Conservation (phyloP, 2,797 vertebrate species). For the Tokudaia tokunoshimensis region DNA sequence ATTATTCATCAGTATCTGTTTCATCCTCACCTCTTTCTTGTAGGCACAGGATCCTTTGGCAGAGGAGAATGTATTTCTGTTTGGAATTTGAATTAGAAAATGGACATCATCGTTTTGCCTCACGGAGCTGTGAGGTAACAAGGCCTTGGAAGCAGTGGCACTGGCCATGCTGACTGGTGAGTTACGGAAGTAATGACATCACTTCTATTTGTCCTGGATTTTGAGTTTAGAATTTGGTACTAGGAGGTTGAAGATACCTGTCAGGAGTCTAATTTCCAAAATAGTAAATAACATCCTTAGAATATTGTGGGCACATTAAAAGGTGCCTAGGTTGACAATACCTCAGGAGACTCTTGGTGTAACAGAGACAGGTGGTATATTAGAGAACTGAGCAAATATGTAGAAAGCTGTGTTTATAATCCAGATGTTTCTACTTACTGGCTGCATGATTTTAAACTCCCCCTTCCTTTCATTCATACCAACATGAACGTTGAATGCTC, state of each 20-base stretch:
- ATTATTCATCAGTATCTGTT: neutral
- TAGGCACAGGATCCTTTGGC: neutral
- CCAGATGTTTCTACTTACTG: neutral
- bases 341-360: neutral
- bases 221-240: constrained; percentile 46
- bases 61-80: neutral
- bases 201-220: constrained; percentile 21
- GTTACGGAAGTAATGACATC: neutral
- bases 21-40: neutral
- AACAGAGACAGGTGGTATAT: neutral
- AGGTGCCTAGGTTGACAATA: neutral
- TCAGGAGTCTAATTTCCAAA: neutral
- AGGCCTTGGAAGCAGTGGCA: neutral
- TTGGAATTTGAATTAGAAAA: constrained; percentile 29
- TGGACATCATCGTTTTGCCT: neutral
- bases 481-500: neutral
- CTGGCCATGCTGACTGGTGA: neutral
- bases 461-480: constrained; percentile 28
- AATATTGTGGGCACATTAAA: neutral
- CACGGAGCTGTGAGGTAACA: neutral
- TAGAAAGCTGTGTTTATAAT: neutral
- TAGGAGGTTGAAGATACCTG: neutral
- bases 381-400: neutral
- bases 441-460: neutral
- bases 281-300: neutral